Evolutionary conservation across 2,888 invertebrate species (phyloP), one percentile per base, ranked within the genome.

Genomic region (Drosophila pseudotakahashii): DNA sequence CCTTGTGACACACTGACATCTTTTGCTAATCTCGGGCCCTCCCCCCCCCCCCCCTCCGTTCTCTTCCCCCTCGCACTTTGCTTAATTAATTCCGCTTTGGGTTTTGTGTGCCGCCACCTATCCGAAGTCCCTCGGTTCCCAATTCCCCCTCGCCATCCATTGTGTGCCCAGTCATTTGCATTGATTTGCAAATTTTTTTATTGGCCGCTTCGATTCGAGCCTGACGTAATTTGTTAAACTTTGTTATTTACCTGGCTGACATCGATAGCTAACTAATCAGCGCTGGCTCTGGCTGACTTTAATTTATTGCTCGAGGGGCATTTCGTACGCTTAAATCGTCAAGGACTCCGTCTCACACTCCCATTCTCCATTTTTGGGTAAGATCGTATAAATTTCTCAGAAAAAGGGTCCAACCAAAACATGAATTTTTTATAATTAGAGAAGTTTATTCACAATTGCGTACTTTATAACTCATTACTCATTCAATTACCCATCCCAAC

Each of bases 1-100:
- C 88, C 82, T 83, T 83, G 83, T 83, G 82, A 83, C 82, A 83
- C 88, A 83, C 82, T 83, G 87, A 83, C 82, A 88, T 83, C 89
- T 88, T 82, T 88, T 75, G 80, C 64, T 74, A 59, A 61, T 64
- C 45, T 41, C 59, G 57, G 39, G 19, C 23, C 42, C 59, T 42
- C 30, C 58, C 37, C 42, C 19, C 13, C 23, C 19, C 19, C 19
- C 32, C 1, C 13, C 23, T n/a, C n/a, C n/a, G n/a, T n/a, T n/a
- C n/a, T n/a, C n/a, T n/a, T n/a, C n/a, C 9, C 13, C 9, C 50
- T 34, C 34, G 23, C 60, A 69, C 52, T 88, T 85, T 82, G 73
- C 69, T 75, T 82, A 88, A 88, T 82, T 82, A 82, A 88, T 88
- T 78, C 84, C 78, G 88, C 82, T 81, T 78, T 81, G 76, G 76